Evolutionary conservation across 1,140 invertebrate genomes (phyloP).

Genomic region (Zeugodacus cucurbitae): DNA sequence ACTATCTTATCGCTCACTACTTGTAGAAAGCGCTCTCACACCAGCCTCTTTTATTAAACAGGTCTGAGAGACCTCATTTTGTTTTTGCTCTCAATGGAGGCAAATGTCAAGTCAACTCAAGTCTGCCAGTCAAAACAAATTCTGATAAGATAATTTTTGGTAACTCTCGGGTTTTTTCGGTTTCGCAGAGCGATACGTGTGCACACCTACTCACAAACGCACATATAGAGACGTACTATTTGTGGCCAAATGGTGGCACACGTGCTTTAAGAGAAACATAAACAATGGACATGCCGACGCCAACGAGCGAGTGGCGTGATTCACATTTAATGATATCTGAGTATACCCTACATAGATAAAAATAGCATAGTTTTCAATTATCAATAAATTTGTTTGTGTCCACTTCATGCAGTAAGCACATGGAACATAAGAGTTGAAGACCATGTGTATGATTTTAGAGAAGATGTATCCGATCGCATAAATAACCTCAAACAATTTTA

Average conservation of each 20-base stretch:
- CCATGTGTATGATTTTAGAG: too few species aligned
- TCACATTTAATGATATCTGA: not conserved
- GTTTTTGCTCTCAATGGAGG: not conserved
- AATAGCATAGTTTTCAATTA: not conserved
- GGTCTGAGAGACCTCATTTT: too few species aligned
- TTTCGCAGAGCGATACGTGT: not conserved
- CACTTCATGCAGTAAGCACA: too few species aligned
- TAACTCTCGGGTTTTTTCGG: not conserved
- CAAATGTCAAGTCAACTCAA: not conserved
- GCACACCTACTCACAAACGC: not conserved
- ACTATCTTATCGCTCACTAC: not conserved
- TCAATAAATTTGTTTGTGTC: too few species aligned
- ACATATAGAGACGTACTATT: too few species aligned
- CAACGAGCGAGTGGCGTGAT: not conserved
- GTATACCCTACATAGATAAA: not conserved
- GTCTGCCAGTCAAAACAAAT: not conserved
- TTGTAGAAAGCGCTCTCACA: not conserved
- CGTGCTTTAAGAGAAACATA: constrained; percentile 12
- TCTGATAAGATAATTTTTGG: not conserved
- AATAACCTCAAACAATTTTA: too few species aligned
- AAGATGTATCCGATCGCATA: too few species aligned
- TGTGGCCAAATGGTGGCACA: not conserved
- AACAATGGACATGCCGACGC: not conserved
- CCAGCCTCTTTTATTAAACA: too few species aligned
- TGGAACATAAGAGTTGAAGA: too few species aligned